These are phyloP conservation scores for Scaptomyza caliginosa DNA, from an alignment of 2,888 invertebrate species.

Conservation along the genomic window DNA sequence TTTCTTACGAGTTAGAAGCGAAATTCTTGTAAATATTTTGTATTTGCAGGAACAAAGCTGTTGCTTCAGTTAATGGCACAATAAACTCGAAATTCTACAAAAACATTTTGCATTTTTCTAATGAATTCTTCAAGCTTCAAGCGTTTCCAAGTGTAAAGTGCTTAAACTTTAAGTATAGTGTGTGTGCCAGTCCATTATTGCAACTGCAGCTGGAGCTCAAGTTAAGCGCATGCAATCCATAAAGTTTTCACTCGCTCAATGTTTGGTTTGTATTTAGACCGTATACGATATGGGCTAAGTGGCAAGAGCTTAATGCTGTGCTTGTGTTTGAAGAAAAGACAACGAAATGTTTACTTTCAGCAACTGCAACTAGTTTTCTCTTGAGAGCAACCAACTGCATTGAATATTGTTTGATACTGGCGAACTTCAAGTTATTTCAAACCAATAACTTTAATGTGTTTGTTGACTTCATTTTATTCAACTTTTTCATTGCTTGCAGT, in stretches of 20 bases:
- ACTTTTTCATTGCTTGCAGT: slow-evolving; percentile 12
- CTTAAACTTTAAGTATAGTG: slow-evolving; percentile 54
- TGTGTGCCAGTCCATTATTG: slow-evolving; percentile 11
- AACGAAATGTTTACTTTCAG: no score
- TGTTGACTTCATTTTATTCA: slow-evolving; percentile 8
- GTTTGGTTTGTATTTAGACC: slow-evolving; percentile 4
- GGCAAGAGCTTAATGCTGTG: neutral
- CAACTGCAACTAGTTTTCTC: no score
- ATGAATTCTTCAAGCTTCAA: slow-evolving; percentile 51
- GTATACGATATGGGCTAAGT: neutral
- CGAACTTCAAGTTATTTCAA: neutral
- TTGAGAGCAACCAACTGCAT: no score
- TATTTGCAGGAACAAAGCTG: no score
- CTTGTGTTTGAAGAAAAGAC: no score
- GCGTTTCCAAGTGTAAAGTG: slow-evolving; percentile 66
- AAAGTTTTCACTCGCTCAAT: slow-evolving; percentile 6
- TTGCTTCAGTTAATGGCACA: slow-evolving; percentile 25
- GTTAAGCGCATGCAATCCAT: slow-evolving; percentile 32
- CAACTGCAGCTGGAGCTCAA: slow-evolving; percentile 52
- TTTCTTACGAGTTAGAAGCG: no score
- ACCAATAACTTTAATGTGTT: neutral
- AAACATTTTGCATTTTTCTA: slow-evolving; percentile 27
- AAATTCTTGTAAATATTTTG: neutral
- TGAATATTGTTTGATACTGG: no score
- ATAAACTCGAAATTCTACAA: slow-evolving; percentile 42